These are phyloP conservation scores for Botia almorhae DNA, from an alignment of 2,797 vertebrate genomes.

Conservation along the genomic window DNA sequence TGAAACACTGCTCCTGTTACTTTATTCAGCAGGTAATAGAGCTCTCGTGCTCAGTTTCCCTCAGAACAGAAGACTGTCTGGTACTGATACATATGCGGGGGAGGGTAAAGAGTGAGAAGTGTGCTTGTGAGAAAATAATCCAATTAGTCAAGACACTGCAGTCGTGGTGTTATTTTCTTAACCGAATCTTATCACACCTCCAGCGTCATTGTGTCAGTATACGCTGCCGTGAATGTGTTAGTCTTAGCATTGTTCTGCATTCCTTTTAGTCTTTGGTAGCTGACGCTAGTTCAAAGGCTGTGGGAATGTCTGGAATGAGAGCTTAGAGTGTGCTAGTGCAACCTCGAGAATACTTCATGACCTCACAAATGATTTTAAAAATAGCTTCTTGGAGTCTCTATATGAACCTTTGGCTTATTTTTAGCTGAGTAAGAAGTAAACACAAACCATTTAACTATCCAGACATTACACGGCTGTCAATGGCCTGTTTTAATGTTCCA, in stretches of 20 bases:
- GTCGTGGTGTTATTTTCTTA: conserved; percentile 11
- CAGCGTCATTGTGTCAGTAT: conserved; percentile 14
- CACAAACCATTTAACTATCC: background rate
- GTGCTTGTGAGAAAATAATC: conserved; percentile 29
- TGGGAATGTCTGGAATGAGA: conserved; percentile 67
- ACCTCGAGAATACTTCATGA: conserved; percentile 23
- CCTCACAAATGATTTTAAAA: conserved; percentile 24
- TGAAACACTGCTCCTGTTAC: conserved; percentile 3
- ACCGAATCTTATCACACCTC: conserved; percentile 23
- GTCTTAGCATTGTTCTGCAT: background rate
- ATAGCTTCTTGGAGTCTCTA: background rate
- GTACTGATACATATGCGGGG: background rate
- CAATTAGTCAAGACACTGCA: conserved; percentile 27
- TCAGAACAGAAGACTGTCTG: background rate
- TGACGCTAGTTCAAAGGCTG: conserved; percentile 47
- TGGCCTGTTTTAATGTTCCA: background rate
- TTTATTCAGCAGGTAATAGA: conserved; percentile 11
- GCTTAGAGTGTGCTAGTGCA: background rate
- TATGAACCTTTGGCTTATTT: background rate
- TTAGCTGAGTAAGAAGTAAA: background rate
- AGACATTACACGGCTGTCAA: background rate
- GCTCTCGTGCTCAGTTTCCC: conserved; percentile 19
- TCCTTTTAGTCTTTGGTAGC: background rate
- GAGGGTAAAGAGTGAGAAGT: background rate
- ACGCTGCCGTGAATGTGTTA: background rate